Percentiles rank a stretch among this genome's conserved stretches.
Conservation (phyloP, 2,797 vertebrate genomes). For the Pelobates cultripes region DNA sequence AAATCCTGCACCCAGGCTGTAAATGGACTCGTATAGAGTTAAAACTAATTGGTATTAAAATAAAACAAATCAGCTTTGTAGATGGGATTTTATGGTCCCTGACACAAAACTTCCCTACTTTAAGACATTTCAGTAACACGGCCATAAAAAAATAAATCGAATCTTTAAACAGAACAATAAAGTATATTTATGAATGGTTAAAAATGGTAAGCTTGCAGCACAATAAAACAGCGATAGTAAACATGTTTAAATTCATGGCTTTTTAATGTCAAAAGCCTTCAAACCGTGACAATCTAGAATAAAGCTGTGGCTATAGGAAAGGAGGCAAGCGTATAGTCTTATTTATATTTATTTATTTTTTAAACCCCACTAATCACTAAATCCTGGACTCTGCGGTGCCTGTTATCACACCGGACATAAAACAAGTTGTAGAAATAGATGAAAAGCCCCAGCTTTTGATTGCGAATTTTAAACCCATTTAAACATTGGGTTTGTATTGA, state of each 20-base stretch:
- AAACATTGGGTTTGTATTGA: slow-evolving; percentile 9
- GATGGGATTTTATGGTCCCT: slow-evolving; percentile 49
- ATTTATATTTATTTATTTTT: no score
- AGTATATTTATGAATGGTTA: slow-evolving; percentile 54
- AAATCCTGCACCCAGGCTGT: no score
- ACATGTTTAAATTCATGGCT: slow-evolving; percentile 4
- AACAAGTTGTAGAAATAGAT: background rate
- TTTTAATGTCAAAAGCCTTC: slow-evolving; percentile 3
- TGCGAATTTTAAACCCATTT: background rate
- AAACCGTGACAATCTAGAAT: slow-evolving; percentile 7
- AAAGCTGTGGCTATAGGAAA: background rate
- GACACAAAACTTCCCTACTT: slow-evolving; percentile 52
- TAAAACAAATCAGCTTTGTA: slow-evolving; percentile 48
- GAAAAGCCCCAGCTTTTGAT: background rate
- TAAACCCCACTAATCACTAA: slow-evolving; percentile 10
- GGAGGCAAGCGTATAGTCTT: background rate
- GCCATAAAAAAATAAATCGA: slow-evolving; percentile 52
- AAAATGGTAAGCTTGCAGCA: slow-evolving; percentile 32
- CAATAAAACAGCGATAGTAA: slow-evolving; percentile 21
- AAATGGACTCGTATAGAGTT: slow-evolving; percentile 9
- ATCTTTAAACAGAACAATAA: slow-evolving; percentile 55
- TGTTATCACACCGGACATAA: background rate
- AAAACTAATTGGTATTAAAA: slow-evolving; percentile 55
- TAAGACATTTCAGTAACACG: slow-evolving; percentile 34
- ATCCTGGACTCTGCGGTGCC: background rate